phyloP scores from a whole-genome alignment of 2,797 vertebrate species.

The Merluccius polli region DNA sequence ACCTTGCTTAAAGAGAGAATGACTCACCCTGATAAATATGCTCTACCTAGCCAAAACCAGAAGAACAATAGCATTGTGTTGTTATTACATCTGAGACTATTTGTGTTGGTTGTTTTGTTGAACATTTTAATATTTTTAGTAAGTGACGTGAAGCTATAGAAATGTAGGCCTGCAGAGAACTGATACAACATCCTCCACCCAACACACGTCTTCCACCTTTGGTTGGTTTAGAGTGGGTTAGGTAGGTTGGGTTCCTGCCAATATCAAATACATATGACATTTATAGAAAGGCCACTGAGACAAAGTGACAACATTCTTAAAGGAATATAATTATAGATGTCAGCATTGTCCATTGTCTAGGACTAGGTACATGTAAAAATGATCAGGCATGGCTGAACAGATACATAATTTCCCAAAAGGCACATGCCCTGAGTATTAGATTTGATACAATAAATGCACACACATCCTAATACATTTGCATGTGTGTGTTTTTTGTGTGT shows the following conservation, averaged over 20 bases:
- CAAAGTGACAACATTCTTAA: background rate
- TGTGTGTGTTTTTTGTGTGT: too few species aligned
- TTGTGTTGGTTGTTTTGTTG: conserved; percentile 1
- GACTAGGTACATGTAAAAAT: background rate
- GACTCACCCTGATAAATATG: background rate
- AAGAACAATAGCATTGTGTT: background rate
- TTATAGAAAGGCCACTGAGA: background rate
- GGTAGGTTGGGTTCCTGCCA: background rate
- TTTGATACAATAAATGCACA: background rate
- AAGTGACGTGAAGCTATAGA: background rate
- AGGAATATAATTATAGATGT: background rate
- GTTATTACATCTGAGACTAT: background rate
- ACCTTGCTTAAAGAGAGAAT: background rate
- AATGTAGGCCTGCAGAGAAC: too few species aligned
- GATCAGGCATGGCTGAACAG: background rate
- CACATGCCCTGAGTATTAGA: background rate
- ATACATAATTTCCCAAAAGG: background rate
- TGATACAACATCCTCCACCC: too few species aligned
- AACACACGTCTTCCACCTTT: too few species aligned
- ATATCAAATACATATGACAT: background rate
- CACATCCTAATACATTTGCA: background rate
- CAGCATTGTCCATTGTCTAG: background rate
- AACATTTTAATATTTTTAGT: background rate
- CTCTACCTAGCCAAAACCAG: background rate
- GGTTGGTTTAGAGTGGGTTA: too few species aligned